Percentiles rank a stretch among this genome's conserved stretches.
Evolutionary conservation across 2,113 vertebrate genomes (phyloP).

Genomic region (Hyperopisus bebe): DNA sequence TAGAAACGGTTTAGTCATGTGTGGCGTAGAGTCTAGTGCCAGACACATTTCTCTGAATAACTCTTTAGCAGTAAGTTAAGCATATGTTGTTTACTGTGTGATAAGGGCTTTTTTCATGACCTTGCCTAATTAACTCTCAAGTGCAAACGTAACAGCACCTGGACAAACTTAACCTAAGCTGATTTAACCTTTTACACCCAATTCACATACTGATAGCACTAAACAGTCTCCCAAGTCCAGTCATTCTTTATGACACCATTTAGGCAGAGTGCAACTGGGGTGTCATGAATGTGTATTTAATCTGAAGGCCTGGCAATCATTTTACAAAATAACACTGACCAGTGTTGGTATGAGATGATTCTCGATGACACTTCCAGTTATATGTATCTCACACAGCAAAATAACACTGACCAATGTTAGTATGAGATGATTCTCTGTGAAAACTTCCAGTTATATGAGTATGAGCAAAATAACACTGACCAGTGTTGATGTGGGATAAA

Average conservation of each 20-base stretch:
- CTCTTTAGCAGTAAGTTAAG: constrained; percentile 4
- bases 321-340: neutral
- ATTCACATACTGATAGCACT: neutral
- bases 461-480: neutral
- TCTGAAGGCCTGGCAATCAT: neutral
- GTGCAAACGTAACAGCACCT: neutral
- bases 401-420: no score
- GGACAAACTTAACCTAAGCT: constrained; percentile 19
- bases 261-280: neutral
- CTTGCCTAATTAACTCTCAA: constrained; percentile 29
- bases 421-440: no score
- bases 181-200: neutral
- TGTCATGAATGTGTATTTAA: neutral
- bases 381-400: neutral
- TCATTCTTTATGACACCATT: neutral
- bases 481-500: no score
- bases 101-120: constrained; percentile 34
- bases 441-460: no score
- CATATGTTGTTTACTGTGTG: constrained; percentile 13
- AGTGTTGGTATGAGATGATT: neutral
- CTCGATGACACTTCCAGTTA: neutral
- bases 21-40: neutral
- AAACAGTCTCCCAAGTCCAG: neutral
- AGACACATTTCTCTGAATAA: neutral
- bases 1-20: neutral